These are phyloP conservation scores for Falco berigora DNA, from an alignment of 2,797 vertebrate species.

Conservation along the genomic window DNA sequence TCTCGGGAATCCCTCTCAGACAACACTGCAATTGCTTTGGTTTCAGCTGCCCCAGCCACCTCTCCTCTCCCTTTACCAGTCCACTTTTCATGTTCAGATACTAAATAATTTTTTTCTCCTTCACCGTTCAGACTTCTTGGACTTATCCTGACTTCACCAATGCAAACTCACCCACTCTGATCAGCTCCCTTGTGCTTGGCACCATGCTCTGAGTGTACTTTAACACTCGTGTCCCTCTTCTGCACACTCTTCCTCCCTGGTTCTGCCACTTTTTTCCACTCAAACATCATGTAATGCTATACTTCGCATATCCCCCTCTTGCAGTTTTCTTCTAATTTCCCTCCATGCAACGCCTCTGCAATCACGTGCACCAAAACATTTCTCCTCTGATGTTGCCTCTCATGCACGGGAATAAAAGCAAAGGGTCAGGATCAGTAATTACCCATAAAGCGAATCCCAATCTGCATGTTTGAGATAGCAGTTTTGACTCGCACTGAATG, in stretches of 20 bases:
- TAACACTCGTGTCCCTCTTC: not conserved
- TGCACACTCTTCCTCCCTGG: no score
- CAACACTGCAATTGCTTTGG: rapidly evolving
- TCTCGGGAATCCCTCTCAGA: not conserved
- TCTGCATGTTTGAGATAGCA: not conserved
- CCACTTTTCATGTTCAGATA: not conserved
- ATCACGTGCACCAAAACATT: rapidly evolving
- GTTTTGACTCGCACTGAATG: not conserved
- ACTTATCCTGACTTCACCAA: not conserved
- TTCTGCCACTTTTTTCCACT: not conserved
- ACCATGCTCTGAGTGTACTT: not conserved
- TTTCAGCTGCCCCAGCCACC: not conserved
- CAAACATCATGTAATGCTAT: not conserved
- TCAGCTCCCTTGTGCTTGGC: not conserved
- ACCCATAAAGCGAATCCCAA: not conserved
- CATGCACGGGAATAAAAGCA: rapidly evolving
- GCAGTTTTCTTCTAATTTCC: not conserved
- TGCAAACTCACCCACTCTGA: not conserved
- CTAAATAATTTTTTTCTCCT: not conserved
- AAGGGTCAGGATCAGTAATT: not conserved
- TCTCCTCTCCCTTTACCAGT: no score
- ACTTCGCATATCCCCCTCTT: not conserved
- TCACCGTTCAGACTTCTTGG: not conserved
- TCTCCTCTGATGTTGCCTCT: not conserved
- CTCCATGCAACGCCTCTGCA: not conserved